Evolutionary conservation across 2,888 invertebrate genomes (phyloP).

Genomic region (Acleris cristana): DNA sequence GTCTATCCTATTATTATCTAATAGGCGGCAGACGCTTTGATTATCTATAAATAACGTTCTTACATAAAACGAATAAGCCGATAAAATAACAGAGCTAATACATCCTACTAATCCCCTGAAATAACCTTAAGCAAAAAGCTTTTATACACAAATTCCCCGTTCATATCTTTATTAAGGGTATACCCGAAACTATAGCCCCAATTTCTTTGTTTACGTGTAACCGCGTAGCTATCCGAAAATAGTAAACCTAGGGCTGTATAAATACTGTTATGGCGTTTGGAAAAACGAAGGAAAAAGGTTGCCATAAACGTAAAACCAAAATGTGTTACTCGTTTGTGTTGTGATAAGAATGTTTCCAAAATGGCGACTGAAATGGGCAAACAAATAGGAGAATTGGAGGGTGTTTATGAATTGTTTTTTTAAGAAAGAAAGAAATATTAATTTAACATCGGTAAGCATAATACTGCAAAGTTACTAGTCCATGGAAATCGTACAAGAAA

Average conservation of each 20-base stretch:
- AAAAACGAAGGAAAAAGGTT: slow-evolving; percentile 26
- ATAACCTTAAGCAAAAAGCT: neutral
- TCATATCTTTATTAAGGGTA: slow-evolving; percentile 9
- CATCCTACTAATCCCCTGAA: neutral
- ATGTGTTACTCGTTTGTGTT: slow-evolving; percentile 14
- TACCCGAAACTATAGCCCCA: slow-evolving; percentile 4
- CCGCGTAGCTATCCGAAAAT: slow-evolving; percentile 24
- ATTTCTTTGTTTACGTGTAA: slow-evolving; percentile 27
- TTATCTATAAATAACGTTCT: no score
- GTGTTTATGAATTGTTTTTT: no score
- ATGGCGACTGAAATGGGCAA: slow-evolving; percentile 8
- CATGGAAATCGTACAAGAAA: no score
- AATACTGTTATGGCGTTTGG: slow-evolving; percentile 32
- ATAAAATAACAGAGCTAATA: neutral
- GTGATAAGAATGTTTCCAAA: slow-evolving; percentile 30
- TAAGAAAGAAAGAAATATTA: no score
- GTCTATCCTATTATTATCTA: no score
- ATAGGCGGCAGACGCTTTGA: no score
- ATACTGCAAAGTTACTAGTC: no score
- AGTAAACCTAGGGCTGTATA: slow-evolving; percentile 22
- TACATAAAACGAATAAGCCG: no score
- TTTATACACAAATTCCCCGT: neutral
- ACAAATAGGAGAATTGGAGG: no score
- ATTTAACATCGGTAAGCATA: no score
- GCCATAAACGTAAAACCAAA: slow-evolving; percentile 26